phyloP scores from a whole-genome alignment of 2,888 invertebrate species.

The Sarcophaga caerulescens region DNA sequence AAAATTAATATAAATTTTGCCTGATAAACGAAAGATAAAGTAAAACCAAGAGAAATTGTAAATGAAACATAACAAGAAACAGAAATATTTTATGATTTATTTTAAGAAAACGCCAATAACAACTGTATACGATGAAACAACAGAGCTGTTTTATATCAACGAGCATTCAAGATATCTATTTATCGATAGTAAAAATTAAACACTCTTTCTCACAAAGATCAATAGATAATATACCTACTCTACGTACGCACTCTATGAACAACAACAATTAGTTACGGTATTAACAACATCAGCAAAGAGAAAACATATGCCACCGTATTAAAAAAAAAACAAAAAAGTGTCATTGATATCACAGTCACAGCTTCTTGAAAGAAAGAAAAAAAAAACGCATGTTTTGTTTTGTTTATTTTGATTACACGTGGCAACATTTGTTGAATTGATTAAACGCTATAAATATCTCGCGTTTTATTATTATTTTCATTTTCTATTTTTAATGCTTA shows the following conservation, averaged over 20 bases:
- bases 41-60: neutral
- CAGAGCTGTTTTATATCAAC: neutral
- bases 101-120: neutral
- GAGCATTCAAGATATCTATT: neutral
- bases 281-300: neutral
- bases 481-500: neutral
- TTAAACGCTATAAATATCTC: neutral
- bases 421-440: slow-evolving; percentile 52
- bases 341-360: slow-evolving; percentile 35
- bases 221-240: neutral
- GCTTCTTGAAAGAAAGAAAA: no score
- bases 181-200: neutral
- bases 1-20: no score
- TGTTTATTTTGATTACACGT: slow-evolving; percentile 51
- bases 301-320: neutral
- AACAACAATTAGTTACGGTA: neutral
- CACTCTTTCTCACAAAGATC: neutral
- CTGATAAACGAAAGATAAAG: no score
- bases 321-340: neutral
- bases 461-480: neutral
- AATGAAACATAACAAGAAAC: neutral
- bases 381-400: neutral
- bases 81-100: neutral
- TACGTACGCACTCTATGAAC: neutral
- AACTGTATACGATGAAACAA: neutral